phyloP scores from a whole-genome alignment of 2,888 invertebrate genomes.

The Phengaris alcon region DNA sequence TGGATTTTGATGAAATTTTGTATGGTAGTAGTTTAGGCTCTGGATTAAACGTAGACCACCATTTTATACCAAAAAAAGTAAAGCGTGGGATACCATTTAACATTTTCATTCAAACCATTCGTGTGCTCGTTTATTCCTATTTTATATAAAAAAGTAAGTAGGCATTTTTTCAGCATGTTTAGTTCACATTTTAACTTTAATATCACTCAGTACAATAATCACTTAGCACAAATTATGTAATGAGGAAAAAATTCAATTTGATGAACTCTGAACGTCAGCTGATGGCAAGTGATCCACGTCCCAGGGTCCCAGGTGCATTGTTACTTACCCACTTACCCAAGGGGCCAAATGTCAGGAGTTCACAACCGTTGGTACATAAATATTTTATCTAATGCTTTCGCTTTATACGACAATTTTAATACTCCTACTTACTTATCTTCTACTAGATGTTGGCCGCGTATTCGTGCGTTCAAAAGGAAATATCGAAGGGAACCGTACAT shows the following conservation, averaged over 20 bases:
- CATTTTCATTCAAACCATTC: too few relatives aligned
- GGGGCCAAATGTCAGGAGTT: slow-evolving; percentile 15
- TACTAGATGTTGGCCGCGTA: neutral
- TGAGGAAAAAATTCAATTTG: neutral
- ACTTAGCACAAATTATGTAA: neutral
- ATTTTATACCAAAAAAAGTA: too few relatives aligned
- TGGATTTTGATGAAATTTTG: too few relatives aligned
- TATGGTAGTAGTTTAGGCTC: too few relatives aligned
- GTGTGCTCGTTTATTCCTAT: too few relatives aligned
- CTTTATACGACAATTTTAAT: slow-evolving; percentile 2
- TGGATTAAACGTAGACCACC: too few relatives aligned
- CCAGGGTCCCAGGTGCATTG: slow-evolving; percentile 18
- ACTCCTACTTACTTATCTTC: neutral
- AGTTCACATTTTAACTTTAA: neutral
- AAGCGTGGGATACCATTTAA: too few relatives aligned
- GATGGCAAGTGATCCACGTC: slow-evolving; percentile 18
- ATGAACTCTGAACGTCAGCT: neutral
- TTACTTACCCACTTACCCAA: slow-evolving; percentile 16
- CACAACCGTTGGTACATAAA: slow-evolving; percentile 13
- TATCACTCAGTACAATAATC: too few relatives aligned
- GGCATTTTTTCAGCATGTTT: too few relatives aligned
- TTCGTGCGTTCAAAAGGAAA: too few relatives aligned
- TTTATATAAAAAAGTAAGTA: too few relatives aligned
- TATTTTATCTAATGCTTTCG: slow-evolving; percentile 8
- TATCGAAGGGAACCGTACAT: too few relatives aligned